phyloP scores from a whole-genome alignment of 1,140 invertebrate genomes.

The Drosophila takahashii region DNA sequence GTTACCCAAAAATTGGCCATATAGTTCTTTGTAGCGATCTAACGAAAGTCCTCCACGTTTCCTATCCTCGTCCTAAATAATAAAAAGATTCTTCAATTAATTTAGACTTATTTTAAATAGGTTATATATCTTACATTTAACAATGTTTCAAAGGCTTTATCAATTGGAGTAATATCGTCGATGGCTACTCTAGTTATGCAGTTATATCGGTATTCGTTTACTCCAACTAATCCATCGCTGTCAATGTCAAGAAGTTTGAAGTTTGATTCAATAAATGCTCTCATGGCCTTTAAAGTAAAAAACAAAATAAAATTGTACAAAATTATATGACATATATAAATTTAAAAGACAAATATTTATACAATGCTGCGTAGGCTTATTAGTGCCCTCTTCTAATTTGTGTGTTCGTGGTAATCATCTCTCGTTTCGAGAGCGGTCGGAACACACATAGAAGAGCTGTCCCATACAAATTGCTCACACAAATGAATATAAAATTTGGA shows the following conservation, averaged over 20 bases:
- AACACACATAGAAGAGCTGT: too few species aligned
- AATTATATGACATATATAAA: too few species aligned
- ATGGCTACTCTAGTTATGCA: constrained; percentile 92
- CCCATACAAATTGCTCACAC: too few species aligned
- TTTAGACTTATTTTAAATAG: constrained; percentile 57
- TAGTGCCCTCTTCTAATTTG: too few species aligned
- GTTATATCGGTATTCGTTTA: constrained; percentile 93
- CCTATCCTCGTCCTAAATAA: constrained; percentile 90
- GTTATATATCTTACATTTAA: constrained; percentile 87
- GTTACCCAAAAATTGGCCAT: constrained; percentile 92
- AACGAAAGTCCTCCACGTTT: constrained; percentile 91
- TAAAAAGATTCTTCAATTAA: neutral
- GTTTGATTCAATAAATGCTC: constrained; percentile 92
- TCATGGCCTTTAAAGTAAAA: constrained; percentile 87
- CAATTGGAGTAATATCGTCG: constrained; percentile 90
- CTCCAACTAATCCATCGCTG: constrained; percentile 90
- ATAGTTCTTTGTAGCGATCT: constrained; percentile 92
- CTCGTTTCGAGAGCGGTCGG: too few species aligned
- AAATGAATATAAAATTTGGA: too few species aligned
- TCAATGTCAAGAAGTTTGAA: constrained; percentile 93
- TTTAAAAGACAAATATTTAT: too few species aligned
- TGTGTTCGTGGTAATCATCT: too few species aligned
- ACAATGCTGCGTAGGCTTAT: too few species aligned
- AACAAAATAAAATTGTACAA: neutral
- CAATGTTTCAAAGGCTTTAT: constrained; percentile 91